phyloP scores from a whole-genome alignment of 1,140 invertebrate species.

The Vanessa atalanta region DNA sequence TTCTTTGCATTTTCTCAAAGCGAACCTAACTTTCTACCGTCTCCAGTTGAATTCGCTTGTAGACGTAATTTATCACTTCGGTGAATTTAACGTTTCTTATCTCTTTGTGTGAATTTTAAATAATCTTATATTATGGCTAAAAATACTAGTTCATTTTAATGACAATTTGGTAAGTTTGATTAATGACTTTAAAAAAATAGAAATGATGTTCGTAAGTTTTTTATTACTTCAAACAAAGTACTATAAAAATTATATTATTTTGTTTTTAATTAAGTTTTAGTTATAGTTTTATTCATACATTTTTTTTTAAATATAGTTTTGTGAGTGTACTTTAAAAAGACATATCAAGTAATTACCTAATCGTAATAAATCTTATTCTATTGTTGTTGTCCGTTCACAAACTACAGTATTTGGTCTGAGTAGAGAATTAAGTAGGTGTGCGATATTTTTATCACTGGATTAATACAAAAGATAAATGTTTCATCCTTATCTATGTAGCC shows the following conservation, averaged over 20 bases:
- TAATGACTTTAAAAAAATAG: too few species aligned
- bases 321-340: too few species aligned
- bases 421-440: background rate
- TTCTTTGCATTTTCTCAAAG: constrained; percentile 9
- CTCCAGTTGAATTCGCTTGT: constrained; percentile 19
- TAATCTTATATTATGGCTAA: background rate
- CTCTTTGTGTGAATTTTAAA: constrained; percentile 19
- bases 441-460: constrained; percentile 2
- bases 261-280: too few species aligned
- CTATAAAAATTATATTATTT: too few species aligned
- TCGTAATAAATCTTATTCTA: too few species aligned
- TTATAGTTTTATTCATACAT: too few species aligned
- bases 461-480: background rate
- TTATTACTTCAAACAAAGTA: too few species aligned
- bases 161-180: too few species aligned
- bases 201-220: too few species aligned
- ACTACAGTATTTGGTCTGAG: background rate
- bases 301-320: too few species aligned
- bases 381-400: background rate
- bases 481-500: background rate
- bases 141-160: background rate
- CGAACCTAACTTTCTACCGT: constrained; percentile 30
- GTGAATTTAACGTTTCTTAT: constrained; percentile 18
- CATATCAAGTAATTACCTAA: too few species aligned
- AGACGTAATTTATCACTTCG: constrained; percentile 33